Percentiles rank a stretch among this genome's conserved stretches.
Conservation (phyloP, 2,888 invertebrate genomes). For the Drosophila subsilvestris region DNA sequence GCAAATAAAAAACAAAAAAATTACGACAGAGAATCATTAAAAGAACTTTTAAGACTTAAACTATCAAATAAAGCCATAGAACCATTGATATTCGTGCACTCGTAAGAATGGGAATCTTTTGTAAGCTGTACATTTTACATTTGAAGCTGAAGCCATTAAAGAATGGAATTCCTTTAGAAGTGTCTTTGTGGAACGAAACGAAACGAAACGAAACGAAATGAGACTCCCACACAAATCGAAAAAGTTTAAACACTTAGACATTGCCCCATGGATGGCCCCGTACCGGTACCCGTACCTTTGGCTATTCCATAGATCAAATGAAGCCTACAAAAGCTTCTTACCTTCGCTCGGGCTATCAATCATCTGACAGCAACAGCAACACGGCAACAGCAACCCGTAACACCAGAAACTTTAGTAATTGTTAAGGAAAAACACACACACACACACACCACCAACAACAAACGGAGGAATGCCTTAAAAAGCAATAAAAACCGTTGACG, state of each 20-base stretch:
- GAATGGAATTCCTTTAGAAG: too few relatives aligned
- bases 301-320: conserved; percentile 34
- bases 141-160: neutral
- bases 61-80: neutral
- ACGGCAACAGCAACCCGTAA: conserved; percentile 11
- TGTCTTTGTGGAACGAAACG: neutral
- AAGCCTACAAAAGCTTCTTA: conserved; percentile 37
- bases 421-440: conserved; percentile 25
- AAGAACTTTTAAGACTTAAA: neutral
- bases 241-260: conserved; percentile 3
- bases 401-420: conserved; percentile 31
- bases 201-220: neutral
- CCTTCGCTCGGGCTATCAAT: conserved; percentile 57
- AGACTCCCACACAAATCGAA: conserved; percentile 15
- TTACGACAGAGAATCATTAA: too few relatives aligned
- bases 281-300: conserved; percentile 5
- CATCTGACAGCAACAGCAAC: conserved; percentile 36
- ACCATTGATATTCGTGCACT: too few relatives aligned
- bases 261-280: neutral
- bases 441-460: neutral
- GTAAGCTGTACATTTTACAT: neutral
- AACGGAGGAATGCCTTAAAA: conserved; percentile 16
- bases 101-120: neutral
- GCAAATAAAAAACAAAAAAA: too few relatives aligned
- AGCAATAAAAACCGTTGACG: conserved; percentile 18